A percentile compares a stretch with the other conserved stretches of the same genome.
Evolutionary conservation across 2,888 invertebrate species (phyloP).

Genomic region (Phengaris arion): DNA sequence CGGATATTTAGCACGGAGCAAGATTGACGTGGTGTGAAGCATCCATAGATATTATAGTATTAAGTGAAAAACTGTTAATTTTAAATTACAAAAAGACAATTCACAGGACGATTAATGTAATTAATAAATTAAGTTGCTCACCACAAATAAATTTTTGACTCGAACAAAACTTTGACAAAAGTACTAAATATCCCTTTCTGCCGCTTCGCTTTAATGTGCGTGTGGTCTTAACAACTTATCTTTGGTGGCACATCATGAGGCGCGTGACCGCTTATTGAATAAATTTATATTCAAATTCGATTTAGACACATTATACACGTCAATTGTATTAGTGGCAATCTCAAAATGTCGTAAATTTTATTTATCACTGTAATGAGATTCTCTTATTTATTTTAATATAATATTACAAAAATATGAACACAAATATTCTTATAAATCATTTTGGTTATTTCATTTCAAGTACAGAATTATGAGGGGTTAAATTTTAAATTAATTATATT

Average conservation of each 20-base stretch:
- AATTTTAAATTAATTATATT: not conserved
- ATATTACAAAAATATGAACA: slow-evolving; percentile 10
- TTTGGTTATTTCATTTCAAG: not conserved
- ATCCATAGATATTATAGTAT: no score
- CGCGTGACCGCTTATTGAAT: slow-evolving; percentile 63
- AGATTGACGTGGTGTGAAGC: no score
- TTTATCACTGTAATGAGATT: slow-evolving; percentile 33
- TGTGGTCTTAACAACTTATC: slow-evolving; percentile 65
- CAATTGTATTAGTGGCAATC: slow-evolving; percentile 42
- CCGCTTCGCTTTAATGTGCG: not conserved
- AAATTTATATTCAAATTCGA: slow-evolving; percentile 58
- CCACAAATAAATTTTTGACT: no score
- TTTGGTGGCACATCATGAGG: slow-evolving; percentile 65
- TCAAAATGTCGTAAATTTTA: slow-evolving; percentile 36
- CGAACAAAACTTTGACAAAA: no score
- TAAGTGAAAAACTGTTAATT: no score
- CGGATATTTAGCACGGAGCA: no score
- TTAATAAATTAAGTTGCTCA: no score
- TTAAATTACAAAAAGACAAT: no score
- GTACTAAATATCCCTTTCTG: not conserved
- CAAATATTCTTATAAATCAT: not conserved
- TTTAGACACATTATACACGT: slow-evolving; percentile 54
- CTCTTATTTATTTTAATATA: slow-evolving; percentile 13
- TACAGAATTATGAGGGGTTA: not conserved
- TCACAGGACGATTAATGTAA: no score